These are phyloP conservation scores for Hydropsyche betteni DNA, from an alignment of 2,888 invertebrate species.

Conservation along the genomic window DNA sequence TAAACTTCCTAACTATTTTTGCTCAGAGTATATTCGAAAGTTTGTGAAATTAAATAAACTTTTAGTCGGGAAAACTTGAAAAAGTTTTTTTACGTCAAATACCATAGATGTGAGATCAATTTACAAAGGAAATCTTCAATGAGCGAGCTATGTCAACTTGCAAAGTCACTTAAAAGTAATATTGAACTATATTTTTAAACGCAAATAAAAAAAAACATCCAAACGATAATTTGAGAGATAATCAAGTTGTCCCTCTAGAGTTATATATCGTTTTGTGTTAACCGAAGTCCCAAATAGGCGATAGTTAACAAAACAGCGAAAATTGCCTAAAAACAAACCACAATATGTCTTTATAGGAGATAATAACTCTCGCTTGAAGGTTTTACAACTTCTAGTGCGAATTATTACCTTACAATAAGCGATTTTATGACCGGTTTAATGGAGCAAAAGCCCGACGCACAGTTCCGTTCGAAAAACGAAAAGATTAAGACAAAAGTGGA, in stretches of 20 bases:
- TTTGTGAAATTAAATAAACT: conserved; percentile 22
- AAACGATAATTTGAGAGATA: too few species aligned
- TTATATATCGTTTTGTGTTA: too few species aligned
- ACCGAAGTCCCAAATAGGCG: too few species aligned
- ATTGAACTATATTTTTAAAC: too few species aligned
- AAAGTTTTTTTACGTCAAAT: conserved; percentile 19
- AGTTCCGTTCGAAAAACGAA: conserved; percentile 2
- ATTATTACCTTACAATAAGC: conserved; percentile 25
- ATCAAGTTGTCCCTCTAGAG: too few species aligned
- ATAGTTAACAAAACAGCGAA: not conserved
- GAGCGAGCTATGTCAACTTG: not conserved
- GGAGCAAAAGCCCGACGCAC: conserved; percentile 21
- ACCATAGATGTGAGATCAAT: not conserved
- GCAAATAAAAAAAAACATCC: too few species aligned
- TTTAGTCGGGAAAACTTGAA: not conserved
- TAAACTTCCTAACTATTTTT: not conserved
- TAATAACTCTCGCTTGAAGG: conserved; percentile 16
- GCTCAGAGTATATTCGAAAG: conserved; percentile 6
- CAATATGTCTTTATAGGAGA: conserved; percentile 25
- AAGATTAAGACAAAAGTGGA: too few species aligned
- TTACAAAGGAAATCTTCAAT: conserved; percentile 15
- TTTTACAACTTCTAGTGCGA: conserved; percentile 20
- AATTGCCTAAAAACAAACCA: conserved; percentile 15
- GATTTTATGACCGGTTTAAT: conserved; percentile 27
- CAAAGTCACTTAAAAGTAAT: too few species aligned